Evolutionary conservation across 2,113 vertebrate genomes (phyloP).

Genomic region (Ciconia boyciana): DNA sequence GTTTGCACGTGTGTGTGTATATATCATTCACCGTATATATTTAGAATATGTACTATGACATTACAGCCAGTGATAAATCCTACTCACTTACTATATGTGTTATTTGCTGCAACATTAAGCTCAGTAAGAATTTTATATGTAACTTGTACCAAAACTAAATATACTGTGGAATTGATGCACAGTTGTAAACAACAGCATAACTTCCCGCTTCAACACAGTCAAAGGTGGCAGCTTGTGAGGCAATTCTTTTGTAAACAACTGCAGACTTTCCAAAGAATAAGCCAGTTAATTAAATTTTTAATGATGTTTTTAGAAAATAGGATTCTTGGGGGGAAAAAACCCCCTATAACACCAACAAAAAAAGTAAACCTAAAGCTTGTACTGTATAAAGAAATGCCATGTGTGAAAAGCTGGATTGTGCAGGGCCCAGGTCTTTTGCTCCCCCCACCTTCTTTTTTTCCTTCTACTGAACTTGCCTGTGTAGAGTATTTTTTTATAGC

Average conservation of each 20-base stretch:
- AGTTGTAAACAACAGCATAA: slow-evolving; percentile 57
- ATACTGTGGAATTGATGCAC: slow-evolving; percentile 57
- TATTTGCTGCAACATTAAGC: slow-evolving; percentile 70
- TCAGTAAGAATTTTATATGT: slow-evolving; percentile 59
- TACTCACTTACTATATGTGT: slow-evolving; percentile 55
- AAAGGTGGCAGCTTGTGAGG: slow-evolving; percentile 51
- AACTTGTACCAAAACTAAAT: slow-evolving; percentile 64
- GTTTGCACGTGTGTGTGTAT: slow-evolving; percentile 23
- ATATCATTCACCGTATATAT: slow-evolving; percentile 25
- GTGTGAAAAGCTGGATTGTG: not conserved
- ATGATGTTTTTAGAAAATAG: slow-evolving; percentile 26
- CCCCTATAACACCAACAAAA: not conserved
- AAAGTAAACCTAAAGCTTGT: not conserved
- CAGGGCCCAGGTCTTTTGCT: not conserved
- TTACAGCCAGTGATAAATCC: slow-evolving; percentile 67
- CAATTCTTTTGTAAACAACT: slow-evolving; percentile 43
- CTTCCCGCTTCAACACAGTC: not conserved
- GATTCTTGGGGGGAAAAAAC: not conserved
- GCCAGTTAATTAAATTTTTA: slow-evolving; percentile 44
- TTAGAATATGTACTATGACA: slow-evolving; percentile 6
- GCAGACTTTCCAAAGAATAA: slow-evolving; percentile 41
- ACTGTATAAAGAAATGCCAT: not conserved
- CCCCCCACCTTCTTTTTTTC: not conserved
- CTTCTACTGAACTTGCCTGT: not conserved
- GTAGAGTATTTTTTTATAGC: not conserved